Evolutionary conservation across 2,888 invertebrate species (phyloP).

Genomic region (Heliconius ismenius): DNA sequence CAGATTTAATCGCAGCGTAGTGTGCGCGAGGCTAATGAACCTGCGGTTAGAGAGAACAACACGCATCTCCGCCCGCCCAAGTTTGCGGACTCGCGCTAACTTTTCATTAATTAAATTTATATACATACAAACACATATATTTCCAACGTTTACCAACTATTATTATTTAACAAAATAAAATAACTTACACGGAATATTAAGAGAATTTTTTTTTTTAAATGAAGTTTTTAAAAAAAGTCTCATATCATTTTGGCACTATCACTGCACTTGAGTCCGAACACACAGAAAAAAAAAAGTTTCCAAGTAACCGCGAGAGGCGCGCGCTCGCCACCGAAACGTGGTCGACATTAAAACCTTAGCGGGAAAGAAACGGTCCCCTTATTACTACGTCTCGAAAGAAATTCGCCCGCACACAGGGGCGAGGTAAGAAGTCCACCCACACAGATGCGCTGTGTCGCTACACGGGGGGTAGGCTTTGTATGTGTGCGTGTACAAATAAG

Average conservation of each 20-base stretch:
- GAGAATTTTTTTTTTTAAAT: conserved; percentile 27
- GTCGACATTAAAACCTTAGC: conserved; percentile 82
- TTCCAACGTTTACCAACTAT: conserved; percentile 27
- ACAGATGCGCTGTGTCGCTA: conserved; percentile 60
- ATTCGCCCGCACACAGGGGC: conserved; percentile 77
- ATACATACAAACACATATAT: background rate
- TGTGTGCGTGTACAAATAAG: conserved; percentile 78
- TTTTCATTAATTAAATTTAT: conserved; percentile 66
- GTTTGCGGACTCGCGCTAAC: conserved; percentile 67
- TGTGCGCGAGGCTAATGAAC: conserved; percentile 78
- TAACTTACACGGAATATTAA: conserved; percentile 40
- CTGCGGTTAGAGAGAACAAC: conserved; percentile 77
- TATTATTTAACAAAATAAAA: too few relatives aligned
- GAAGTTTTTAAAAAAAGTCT: conserved; percentile 39
- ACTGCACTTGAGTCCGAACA: conserved; percentile 59
- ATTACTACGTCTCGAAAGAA: conserved; percentile 82
- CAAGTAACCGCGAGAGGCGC: conserved; percentile 76
- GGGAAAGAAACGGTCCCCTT: conserved; percentile 82
- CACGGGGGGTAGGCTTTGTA: conserved; percentile 61
- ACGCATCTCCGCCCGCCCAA: conserved; percentile 62
- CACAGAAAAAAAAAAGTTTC: conserved; percentile 58
- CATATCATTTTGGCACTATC: conserved; percentile 47
- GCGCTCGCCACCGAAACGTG: conserved; percentile 81
- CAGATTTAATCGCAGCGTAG: conserved; percentile 70
- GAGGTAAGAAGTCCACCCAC: conserved; percentile 76